Conservation (phyloP, 2,113 vertebrate species). For the Daboia siamensis region DNA sequence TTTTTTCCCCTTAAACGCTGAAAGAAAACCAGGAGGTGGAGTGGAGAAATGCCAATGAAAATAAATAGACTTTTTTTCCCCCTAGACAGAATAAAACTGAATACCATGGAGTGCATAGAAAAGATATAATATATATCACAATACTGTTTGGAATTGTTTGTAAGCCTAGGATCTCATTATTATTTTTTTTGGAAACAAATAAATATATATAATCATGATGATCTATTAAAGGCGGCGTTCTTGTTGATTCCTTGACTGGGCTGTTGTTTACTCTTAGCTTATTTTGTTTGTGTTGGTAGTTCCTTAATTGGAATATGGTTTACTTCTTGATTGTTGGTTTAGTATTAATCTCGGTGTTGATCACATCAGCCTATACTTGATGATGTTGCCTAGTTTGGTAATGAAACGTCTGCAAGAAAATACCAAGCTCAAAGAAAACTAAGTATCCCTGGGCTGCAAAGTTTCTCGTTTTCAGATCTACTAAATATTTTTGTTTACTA, state of each 20-base stretch:
- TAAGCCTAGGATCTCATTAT: slow-evolving; percentile 4
- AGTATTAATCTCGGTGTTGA: too few relatives aligned
- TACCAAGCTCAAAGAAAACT: too few relatives aligned
- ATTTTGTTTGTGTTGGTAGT: too few relatives aligned
- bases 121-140: slow-evolving; percentile 16
- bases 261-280: too few relatives aligned
- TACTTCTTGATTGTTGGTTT: too few relatives aligned
- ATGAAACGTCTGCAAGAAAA: too few relatives aligned
- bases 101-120: not conserved
- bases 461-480: not conserved
- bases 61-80: not conserved
- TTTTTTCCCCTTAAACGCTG: not conserved
- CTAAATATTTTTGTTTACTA: not conserved
- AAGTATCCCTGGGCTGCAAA: too few relatives aligned
- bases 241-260: not conserved
- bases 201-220: accelerated
- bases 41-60: slow-evolving; percentile 15
- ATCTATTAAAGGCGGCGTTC: not conserved
- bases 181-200: not conserved
- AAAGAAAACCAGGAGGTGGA: slow-evolving; percentile 3
- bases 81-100: slow-evolving; percentile 1
- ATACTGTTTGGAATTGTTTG: not conserved
- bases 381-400: too few relatives aligned
- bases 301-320: too few relatives aligned
- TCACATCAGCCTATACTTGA: too few relatives aligned